phyloP scores from a whole-genome alignment of 2,888 invertebrate species.

The Drosophila lutescens region DNA sequence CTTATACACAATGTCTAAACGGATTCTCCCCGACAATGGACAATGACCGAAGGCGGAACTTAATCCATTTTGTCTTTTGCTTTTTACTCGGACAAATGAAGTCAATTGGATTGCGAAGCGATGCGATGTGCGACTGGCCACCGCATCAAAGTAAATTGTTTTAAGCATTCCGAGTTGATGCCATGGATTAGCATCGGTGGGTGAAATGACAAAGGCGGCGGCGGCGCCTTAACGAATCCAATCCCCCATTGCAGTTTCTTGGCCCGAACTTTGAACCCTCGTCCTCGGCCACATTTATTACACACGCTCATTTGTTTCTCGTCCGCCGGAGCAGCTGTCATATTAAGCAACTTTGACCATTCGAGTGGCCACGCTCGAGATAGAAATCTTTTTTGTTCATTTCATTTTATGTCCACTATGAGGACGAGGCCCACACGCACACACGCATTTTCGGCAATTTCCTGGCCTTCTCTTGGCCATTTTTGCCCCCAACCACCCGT shows the following conservation, averaged over 20 bases:
- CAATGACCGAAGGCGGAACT: constrained; percentile 29
- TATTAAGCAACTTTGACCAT: constrained; percentile 78
- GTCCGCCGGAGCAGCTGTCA: constrained; percentile 56
- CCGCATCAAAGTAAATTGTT: constrained; percentile 80
- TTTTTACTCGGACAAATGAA: constrained; percentile 71
- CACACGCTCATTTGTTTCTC: constrained; percentile 76
- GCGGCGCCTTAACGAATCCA: constrained; percentile 62
- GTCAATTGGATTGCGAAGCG: constrained; percentile 72
- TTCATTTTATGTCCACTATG: constrained; percentile 74
- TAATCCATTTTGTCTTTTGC: constrained; percentile 67
- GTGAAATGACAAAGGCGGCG: constrained; percentile 56
- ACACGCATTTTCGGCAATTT: constrained; percentile 67
- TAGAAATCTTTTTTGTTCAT: constrained; percentile 80
- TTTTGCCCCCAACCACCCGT: constrained; percentile 11
- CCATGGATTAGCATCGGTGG: constrained; percentile 71
- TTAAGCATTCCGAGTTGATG: constrained; percentile 64
- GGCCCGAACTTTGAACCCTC: constrained; percentile 60
- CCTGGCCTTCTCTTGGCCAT: constrained; percentile 50
- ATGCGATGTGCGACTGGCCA: constrained; percentile 27
- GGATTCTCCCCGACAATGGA: constrained; percentile 47
- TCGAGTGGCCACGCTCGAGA: constrained; percentile 61
- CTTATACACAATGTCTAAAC: constrained; percentile 40
- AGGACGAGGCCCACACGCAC: constrained; percentile 35
- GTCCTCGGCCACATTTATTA: constrained; percentile 64
- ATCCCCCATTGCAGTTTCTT: constrained; percentile 66